phyloP scores from a whole-genome alignment of 1,140 invertebrate genomes.

The Pinna nobilis region DNA sequence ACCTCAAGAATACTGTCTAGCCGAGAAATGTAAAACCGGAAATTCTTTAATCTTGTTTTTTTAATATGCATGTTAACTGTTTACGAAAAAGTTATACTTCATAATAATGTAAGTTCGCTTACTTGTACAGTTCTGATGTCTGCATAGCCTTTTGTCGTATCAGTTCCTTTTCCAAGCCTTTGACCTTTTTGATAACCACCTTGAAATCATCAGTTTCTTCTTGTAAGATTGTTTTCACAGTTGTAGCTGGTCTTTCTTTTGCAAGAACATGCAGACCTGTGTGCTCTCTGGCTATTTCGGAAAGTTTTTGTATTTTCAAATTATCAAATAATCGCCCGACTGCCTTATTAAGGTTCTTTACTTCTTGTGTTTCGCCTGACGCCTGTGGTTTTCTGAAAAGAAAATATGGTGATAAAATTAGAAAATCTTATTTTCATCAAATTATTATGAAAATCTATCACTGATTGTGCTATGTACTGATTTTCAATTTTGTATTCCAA shows the following conservation, averaged over 20 bases:
- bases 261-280: not conserved
- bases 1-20: too few relatives aligned
- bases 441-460: not conserved
- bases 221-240: not conserved
- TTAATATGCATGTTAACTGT: not conserved
- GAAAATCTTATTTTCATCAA: not conserved
- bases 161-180: conserved; percentile 28
- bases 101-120: not conserved
- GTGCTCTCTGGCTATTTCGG: conserved; percentile 4
- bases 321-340: conserved; percentile 24
- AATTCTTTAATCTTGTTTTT: not conserved
- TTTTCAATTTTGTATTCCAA: not conserved
- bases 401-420: not conserved
- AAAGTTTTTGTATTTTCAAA: conserved; percentile 19
- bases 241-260: not conserved
- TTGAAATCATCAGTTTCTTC: conserved; percentile 13
- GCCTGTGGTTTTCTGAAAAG: not conserved
- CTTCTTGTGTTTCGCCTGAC: not conserved
- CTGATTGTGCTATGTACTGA: not conserved
- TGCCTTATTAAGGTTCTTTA: conserved; percentile 27
- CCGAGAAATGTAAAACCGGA: not conserved
- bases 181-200: conserved; percentile 7
- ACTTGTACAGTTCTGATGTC: conserved; percentile 18
- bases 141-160: conserved; percentile 26
- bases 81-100: not conserved